Base-by-base conservation (phyloP, 2,888 invertebrate species). In the Scotopteryx bipunctaria region DNA sequence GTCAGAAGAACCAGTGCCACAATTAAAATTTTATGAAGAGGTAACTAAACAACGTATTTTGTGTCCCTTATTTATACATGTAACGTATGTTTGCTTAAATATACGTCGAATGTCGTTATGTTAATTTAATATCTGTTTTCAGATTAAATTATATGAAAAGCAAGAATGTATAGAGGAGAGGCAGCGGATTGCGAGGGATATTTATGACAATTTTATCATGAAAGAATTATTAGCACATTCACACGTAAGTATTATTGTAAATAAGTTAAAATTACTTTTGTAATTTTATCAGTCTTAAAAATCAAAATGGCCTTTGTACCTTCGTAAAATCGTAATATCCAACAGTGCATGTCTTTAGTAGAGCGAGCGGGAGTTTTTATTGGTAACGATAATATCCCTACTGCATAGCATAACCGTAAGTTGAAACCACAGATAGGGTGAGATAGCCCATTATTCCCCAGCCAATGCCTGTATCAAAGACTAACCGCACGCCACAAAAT, bases 181-280 rank as follows among this genome's bases (percentile, higher is more conserved):
- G 80, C 95, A 96, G 91, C 96, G 97, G 85, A 94, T 97, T 76
- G 99, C 99, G 57, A 94, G 97, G 77, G 98, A 99, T 89, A 98
- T 99, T 78, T 99, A 99, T 91, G 99, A 99, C 91, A 98, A 98
- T 92, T 99, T 98, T 93, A 99, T 99, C 83, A 99, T 99, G 99
- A 98, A 98, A 89, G 99, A 99, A 93, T 94, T 99, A 85, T 93
- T 99, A 85, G 97, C 99, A 67, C 98, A 98, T 91, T 95, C 99
- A 73, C 99, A 99, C 92, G 99, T 99, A 93, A 96, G 96, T 94
- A 72, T 61, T 1, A 21, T n/a, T n/a, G n/a, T n/a, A n/a, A n/a
- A n/a, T n/a, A n/a, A n/a, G n/a, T n/a, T n/a, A n/a, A n/a, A n/a
- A n/a, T n/a, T n/a, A n/a, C n/a, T n/a, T n/a, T n/a, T n/a, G n/a